A percentile compares a stretch with the other conserved stretches of the same genome.
phyloP scores from a whole-genome alignment of 2,113 vertebrate species.

The Alaudala cheleensis region DNA sequence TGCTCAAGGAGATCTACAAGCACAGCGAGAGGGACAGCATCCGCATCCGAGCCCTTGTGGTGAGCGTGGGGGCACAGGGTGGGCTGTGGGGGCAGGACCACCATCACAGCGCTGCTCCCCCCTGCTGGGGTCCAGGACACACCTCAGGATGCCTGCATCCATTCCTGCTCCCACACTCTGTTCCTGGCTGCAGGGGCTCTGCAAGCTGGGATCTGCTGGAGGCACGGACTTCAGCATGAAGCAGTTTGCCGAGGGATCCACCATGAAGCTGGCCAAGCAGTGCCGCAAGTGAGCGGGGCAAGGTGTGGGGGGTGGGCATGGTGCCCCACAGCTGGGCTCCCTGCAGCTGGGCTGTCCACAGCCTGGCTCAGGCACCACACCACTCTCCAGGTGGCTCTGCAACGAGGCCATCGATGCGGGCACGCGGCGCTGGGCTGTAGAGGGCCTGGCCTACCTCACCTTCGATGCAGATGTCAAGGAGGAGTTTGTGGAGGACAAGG shows the following conservation, averaged over 20 bases:
- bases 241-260: slow-evolving; percentile 98
- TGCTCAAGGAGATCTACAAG: slow-evolving; percentile 98
- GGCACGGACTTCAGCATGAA: slow-evolving; percentile 99
- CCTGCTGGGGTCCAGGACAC: not conserved
- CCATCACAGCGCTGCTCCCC: rapidly evolving
- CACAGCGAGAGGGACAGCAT: slow-evolving; percentile 92
- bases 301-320: not conserved
- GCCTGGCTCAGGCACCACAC: not conserved
- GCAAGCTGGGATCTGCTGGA: slow-evolving; percentile 94
- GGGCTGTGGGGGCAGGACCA: not conserved
- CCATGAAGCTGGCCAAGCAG: slow-evolving; percentile 93
- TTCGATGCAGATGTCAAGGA: slow-evolving; percentile 97
- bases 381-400: slow-evolving; percentile 86
- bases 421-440: slow-evolving; percentile 92
- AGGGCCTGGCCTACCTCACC: slow-evolving; percentile 97
- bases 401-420: slow-evolving; percentile 82
- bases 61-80: slow-evolving; percentile 7
- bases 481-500: slow-evolving; percentile 89
- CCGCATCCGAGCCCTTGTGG: slow-evolving; percentile 94
- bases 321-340: rapidly evolving
- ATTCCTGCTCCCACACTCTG: not conserved
- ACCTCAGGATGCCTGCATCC: rapidly evolving
- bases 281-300: slow-evolving; percentile 88
- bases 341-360: not conserved
- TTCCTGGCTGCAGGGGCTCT: slow-evolving; percentile 83